Base-by-base conservation (phyloP, 2,113 vertebrate genomes). In the Strix aluco region DNA sequence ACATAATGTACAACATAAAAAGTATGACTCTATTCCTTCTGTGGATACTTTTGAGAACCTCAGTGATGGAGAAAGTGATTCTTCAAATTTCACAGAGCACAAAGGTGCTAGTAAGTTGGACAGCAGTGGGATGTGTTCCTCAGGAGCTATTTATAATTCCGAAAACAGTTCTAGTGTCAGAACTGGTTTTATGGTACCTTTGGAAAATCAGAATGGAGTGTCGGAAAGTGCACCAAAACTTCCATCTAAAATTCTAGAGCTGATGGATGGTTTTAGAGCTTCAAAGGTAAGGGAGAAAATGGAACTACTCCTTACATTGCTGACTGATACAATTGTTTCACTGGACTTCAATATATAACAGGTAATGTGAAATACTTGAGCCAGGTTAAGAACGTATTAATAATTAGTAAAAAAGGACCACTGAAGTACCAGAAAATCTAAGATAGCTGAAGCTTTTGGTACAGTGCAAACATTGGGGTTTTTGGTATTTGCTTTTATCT, bases 261-360 rank as follows among this genome's bases (percentile, higher is more conserved):
- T 99, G 47, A 73, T 99, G 49, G 98, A 99, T 85, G 99, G 99
- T 57, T 99, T 99, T 95, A 99, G 98, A 98, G 98, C 98, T 9
- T 99, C 99, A 61, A 99, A 99, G 99, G 99, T 99, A 98, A 89
- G 73, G n/a, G 6, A 1, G 57, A 32, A 80, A 30, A 25, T 36
- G 44, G 77, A 72, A 29, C 18, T 47, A 34, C 19, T 63, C 7
- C 9, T 67, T 80, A 61, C 9, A 49, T 42, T 87, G 29, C 44
- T 85, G 27, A 26, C 26, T 79, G 51, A 81, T 74, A 36, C 0
- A 6, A 66, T 74, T 84, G 32, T 81, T 89, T 95, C 23, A 26
- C 12, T 95, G n/a, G 26, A 36, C 25, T 77, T 42, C 5, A 46
- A 0, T 80, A 22, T 30, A 13, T n/a, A 63, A 15, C 29, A 38